These are phyloP conservation scores for Eretmochelys imbricata DNA, from an alignment of 2,113 vertebrate genomes.

Conservation along the genomic window DNA sequence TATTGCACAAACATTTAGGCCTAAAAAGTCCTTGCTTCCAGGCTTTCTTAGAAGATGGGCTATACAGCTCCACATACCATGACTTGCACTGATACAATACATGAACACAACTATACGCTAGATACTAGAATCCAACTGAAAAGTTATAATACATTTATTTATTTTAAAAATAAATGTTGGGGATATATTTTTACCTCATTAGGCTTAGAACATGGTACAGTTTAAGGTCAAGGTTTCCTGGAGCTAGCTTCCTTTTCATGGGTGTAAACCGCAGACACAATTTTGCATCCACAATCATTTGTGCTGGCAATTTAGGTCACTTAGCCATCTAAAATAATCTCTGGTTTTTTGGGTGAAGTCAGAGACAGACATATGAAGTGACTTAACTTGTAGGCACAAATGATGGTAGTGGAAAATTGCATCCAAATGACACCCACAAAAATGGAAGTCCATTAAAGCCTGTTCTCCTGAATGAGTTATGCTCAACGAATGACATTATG, in stretches of 20 bases:
- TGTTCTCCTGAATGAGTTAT: neutral
- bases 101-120: neutral
- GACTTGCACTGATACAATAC: neutral
- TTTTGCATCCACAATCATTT: constrained; percentile 8
- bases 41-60: neutral
- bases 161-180: neutral
- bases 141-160: neutral
- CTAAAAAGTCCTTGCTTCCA: neutral
- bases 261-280: neutral
- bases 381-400: accelerated
- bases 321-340: neutral
- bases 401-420: neutral
- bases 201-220: constrained; percentile 3
- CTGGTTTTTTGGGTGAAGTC: neutral
- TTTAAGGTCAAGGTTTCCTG: neutral
- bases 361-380: neutral
- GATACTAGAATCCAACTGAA: neutral
- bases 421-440: neutral
- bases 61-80: constrained; percentile 21
- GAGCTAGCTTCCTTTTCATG: neutral
- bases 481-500: neutral
- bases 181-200: neutral
- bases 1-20: neutral
- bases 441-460: neutral
- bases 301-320: neutral